phyloP scores from a whole-genome alignment of 2,888 invertebrate genomes.

The Frankliniella intonsa region DNA sequence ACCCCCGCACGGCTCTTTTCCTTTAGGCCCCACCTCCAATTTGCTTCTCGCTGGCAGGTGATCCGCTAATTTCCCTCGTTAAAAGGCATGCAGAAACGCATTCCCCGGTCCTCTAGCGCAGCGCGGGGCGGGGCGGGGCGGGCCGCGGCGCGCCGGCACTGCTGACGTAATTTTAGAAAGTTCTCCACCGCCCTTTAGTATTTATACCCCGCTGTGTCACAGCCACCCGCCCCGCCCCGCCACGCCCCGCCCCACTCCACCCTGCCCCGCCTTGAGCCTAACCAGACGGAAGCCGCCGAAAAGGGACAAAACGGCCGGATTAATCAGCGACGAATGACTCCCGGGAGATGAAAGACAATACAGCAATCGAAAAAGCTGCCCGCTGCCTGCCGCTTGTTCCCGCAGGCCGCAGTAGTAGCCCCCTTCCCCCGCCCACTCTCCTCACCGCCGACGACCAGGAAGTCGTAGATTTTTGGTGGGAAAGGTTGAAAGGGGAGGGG shows the following conservation, averaged over 20 bases:
- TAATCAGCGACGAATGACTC: neutral
- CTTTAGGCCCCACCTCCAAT: too few relatives aligned
- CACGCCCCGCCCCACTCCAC: neutral
- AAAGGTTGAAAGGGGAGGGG: neutral
- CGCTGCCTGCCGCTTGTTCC: neutral
- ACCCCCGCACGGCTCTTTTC: too few relatives aligned
- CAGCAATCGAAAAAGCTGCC: neutral
- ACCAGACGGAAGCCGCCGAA: neutral
- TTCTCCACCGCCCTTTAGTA: neutral
- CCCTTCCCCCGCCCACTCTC: neutral
- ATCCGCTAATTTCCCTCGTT: constrained; percentile 17
- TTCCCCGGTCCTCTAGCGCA: neutral
- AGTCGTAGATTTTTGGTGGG: too few relatives aligned
- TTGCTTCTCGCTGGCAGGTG: neutral
- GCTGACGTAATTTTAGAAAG: constrained; percentile 21
- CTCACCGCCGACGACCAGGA: too few relatives aligned
- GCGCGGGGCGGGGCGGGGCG: too few relatives aligned
- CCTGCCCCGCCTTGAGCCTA: neutral
- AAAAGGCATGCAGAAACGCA: constrained; percentile 11
- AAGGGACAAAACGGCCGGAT: neutral
- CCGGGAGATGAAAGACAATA: constrained; percentile 9
- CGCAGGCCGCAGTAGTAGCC: neutral
- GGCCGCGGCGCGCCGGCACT: neutral
- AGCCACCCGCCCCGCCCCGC: neutral
- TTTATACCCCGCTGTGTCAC: neutral